Evolutionary conservation across 1,140 invertebrate species (phyloP).

Genomic region (Bombus picipes): DNA sequence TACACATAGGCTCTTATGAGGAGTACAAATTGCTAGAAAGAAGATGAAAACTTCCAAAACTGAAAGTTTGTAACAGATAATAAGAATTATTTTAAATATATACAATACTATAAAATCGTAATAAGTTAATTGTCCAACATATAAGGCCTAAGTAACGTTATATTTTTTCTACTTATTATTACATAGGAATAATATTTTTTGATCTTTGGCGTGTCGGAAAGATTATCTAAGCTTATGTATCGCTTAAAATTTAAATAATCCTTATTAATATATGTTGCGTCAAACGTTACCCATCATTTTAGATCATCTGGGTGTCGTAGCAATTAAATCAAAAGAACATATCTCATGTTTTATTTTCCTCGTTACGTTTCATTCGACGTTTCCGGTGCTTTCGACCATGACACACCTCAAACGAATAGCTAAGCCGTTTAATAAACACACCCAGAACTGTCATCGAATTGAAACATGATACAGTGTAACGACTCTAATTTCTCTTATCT

Average conservation of each 20-base stretch:
- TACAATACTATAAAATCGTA: too few relatives aligned
- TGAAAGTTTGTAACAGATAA: too few relatives aligned
- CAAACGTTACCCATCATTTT: neutral
- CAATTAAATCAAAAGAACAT: constrained; percentile 54
- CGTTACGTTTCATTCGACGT: constrained; percentile 52
- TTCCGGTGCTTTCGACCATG: constrained; percentile 57
- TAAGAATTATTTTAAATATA: too few relatives aligned
- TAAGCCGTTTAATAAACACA: neutral
- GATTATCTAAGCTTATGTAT: too few relatives aligned
- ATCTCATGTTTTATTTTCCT: constrained; percentile 50
- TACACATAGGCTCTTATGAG: too few relatives aligned
- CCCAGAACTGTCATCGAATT: neutral
- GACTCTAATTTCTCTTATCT: neutral
- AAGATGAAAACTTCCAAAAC: too few relatives aligned
- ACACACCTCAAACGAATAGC: constrained; percentile 2
- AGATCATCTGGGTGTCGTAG: neutral
- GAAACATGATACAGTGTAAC: neutral
- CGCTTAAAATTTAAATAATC: neutral
- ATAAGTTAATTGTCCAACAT: too few relatives aligned
- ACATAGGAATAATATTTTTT: too few relatives aligned
- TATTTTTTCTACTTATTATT: too few relatives aligned
- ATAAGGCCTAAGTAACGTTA: too few relatives aligned
- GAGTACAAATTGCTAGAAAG: too few relatives aligned
- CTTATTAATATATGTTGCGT: neutral
- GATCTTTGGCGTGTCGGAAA: too few relatives aligned